These are phyloP conservation scores for Limnephilus marmoratus DNA, from an alignment of 2,888 invertebrate species.

Conservation along the genomic window DNA sequence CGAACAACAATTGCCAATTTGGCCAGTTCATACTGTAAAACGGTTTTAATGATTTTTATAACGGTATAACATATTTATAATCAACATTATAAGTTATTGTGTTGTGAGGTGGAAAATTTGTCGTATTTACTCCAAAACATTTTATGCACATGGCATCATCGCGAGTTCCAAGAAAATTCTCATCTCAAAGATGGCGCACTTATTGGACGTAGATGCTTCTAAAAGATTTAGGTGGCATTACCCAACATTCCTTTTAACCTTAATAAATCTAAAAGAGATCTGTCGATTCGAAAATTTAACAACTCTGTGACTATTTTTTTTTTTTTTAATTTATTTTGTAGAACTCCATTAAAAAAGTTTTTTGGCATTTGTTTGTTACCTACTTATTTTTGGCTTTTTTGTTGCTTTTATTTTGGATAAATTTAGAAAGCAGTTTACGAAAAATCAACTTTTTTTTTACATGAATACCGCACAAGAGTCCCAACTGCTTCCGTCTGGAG, in stretches of 20 bases:
- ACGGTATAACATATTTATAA: neutral
- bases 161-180: slow-evolving; percentile 3
- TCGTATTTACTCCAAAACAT: neutral
- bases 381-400: no score
- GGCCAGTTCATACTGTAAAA: no score
- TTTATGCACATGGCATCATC: slow-evolving; percentile 31
- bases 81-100: neutral
- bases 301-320: neutral
- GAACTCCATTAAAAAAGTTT: no score
- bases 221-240: neutral
- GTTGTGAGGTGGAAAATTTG: neutral
- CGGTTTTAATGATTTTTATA: neutral
- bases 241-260: slow-evolving; percentile 5
- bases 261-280: neutral
- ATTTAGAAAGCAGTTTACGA: no score
- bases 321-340: no score
- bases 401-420: no score
- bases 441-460: no score
- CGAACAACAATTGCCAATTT: no score
- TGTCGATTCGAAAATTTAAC: neutral
- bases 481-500: no score
- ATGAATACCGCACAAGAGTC: no score
- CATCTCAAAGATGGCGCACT: neutral
- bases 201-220: neutral
- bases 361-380: no score